Evolutionary conservation across 1,140 invertebrate species (phyloP).

Genomic region (Meloidogyne chitwoodi): DNA sequence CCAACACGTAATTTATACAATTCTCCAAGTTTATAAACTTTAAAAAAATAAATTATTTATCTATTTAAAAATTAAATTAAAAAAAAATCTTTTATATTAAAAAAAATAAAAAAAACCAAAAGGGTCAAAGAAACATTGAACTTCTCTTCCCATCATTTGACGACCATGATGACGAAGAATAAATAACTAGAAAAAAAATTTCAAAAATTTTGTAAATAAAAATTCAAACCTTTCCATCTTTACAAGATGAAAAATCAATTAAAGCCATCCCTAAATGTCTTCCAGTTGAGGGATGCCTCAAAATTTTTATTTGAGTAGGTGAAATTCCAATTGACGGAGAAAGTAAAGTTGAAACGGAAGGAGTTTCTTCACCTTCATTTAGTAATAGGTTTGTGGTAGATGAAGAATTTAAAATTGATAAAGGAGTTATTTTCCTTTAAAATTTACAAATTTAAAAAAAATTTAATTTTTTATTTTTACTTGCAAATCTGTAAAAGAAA

Average conservation of each 20-base stretch:
- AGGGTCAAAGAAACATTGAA: conserved; percentile 27
- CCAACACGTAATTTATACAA: not conserved
- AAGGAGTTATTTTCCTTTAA: not conserved
- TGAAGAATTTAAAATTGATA: not conserved
- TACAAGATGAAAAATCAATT: not conserved
- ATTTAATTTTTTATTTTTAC: too few species aligned
- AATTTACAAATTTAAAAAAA: too few species aligned
- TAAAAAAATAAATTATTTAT: too few species aligned
- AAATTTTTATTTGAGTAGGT: not conserved
- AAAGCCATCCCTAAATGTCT: conserved; percentile 20
- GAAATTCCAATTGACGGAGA: not conserved
- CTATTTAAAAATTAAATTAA: not conserved
- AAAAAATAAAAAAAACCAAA: conserved; percentile 20
- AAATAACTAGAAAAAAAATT: not conserved
- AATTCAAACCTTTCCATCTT: not conserved
- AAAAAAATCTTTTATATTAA: too few species aligned
- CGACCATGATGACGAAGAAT: conserved; percentile 17
- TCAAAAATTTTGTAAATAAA: not conserved
- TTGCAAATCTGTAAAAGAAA: conserved; percentile 23
- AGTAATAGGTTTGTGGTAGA: not conserved
- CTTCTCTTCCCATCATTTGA: conserved; percentile 22
- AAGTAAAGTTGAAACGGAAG: not conserved
- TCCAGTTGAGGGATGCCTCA: conserved; percentile 1
- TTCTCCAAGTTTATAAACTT: conserved; percentile 18
- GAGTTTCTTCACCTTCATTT: not conserved